phyloP scores from a whole-genome alignment of 2,113 vertebrate species.

The Daboia siamensis region DNA sequence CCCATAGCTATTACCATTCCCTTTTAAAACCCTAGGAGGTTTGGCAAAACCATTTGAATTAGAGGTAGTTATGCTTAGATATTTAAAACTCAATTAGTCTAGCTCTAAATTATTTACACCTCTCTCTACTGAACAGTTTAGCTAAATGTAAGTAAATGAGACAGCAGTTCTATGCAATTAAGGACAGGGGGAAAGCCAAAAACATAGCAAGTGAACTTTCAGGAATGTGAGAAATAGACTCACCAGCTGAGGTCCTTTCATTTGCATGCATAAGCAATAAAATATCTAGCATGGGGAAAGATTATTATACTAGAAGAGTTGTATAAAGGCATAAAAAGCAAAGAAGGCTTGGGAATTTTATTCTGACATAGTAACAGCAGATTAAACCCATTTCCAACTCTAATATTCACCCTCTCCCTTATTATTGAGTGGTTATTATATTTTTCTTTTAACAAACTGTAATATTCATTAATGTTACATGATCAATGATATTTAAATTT shows the following conservation, averaged over 20 bases:
- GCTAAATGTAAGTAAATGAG: conserved; percentile 26
- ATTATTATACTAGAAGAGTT: conserved; percentile 49
- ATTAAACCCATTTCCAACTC: neutral
- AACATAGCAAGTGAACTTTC: neutral
- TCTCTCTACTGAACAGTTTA: conserved; percentile 17
- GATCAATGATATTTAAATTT: conserved; percentile 31
- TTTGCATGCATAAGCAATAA: conserved; percentile 52
- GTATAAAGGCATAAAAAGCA: conserved; percentile 44
- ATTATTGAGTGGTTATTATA: conserved; percentile 4
- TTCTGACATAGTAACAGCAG: conserved; percentile 36
- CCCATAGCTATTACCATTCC: neutral
- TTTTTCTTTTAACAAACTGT: conserved; percentile 16
- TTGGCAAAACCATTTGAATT: neutral
- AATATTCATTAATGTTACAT: conserved; percentile 36
- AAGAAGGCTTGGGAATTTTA: conserved; percentile 18
- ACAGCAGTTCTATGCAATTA: neutral
- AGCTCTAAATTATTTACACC: conserved; percentile 10
- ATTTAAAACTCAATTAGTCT: neutral
- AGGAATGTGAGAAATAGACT: neutral
- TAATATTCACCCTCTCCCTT: conserved; percentile 16
- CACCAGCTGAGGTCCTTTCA: conserved; percentile 34
- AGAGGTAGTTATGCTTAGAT: conserved; percentile 4
- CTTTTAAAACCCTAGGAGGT: neutral
- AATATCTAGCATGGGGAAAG: conserved; percentile 23
- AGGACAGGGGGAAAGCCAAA: conserved; percentile 9